Evolutionary conservation across 2,888 invertebrate genomes (phyloP), one percentile per base, ranked within the genome.

Genomic region (Cylloceria caligata): DNA sequence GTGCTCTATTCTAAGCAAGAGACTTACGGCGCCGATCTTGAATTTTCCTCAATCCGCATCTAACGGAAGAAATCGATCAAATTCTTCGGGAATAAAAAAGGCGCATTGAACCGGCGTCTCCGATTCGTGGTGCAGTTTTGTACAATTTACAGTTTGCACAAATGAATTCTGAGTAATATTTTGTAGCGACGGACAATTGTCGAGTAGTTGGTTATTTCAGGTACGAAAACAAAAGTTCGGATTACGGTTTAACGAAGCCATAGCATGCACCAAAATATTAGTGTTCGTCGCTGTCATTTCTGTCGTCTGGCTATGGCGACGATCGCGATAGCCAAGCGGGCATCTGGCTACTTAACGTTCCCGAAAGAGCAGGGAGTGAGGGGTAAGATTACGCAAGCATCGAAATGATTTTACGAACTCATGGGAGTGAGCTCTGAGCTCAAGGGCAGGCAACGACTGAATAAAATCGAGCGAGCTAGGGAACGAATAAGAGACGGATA

Each of bases 341-440:
- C 75, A 75, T 80, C 75, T 75, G 82, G 82, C 68, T 73, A 73
- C 73, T 79, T 72, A 76, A 76, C 79, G 82, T 75, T 71, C 67
- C 36, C 71, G 24, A 69, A 45, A 34, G 24, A 36, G 6, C 30
- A 45, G 30, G 0, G n/a, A 45, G 24, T 11, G 64, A 27, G 16
- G 19, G 24, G 52, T 34, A n/a, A 52, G 39, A 73, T 80, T 83
- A 68, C 82, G 82, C 71, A 83, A 83, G 45, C 60, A 64, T 76
- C 72, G 79, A 55, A 83, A 83, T 68, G 79, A 83, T 79, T 80
- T 83, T 79, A 68, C 76, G 72, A 80, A 83, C 64, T 79, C 72
- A 72, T 42, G 79, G 72, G 71, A 57, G 39, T 36, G 52, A 36
- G 39, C 42, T 42, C 74, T 39, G 68, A 45, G 42, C 60, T 67